These are phyloP conservation scores for Channa argus DNA, from an alignment of 2,113 vertebrate genomes.

Conservation along the genomic window DNA sequence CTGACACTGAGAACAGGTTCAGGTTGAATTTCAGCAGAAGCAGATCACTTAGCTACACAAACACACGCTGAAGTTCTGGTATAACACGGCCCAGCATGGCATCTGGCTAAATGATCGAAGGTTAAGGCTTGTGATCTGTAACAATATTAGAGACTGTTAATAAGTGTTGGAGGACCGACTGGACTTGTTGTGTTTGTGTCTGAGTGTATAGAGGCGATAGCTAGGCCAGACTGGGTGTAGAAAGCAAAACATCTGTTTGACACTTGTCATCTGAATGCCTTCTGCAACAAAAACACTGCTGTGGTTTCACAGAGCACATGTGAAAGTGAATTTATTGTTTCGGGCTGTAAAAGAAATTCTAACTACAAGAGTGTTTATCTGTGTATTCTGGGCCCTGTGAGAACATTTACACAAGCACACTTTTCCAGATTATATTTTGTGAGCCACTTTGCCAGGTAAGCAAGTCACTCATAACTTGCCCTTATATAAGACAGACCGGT, in stretches of 20 bases:
- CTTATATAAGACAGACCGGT: too few species aligned
- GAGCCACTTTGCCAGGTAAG: slow-evolving; percentile 16
- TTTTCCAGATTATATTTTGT: slow-evolving; percentile 10
- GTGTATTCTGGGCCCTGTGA: slow-evolving; percentile 14
- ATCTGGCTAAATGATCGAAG: slow-evolving; percentile 35
- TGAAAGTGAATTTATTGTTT: slow-evolving; percentile 39
- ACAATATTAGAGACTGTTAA: slow-evolving; percentile 15
- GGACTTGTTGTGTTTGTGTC: slow-evolving; percentile 46
- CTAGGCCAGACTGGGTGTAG: slow-evolving; percentile 86
- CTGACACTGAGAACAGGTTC: slow-evolving; percentile 43
- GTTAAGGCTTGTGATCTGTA: slow-evolving; percentile 8
- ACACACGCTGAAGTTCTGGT: slow-evolving; percentile 30
- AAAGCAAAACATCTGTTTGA: slow-evolving; percentile 73
- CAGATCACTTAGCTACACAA: slow-evolving; percentile 64
- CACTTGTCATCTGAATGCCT: slow-evolving; percentile 56
- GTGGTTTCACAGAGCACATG: slow-evolving; percentile 9
- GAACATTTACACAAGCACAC: slow-evolving; percentile 31
- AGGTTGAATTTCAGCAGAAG: slow-evolving; percentile 64
- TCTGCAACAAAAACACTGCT: slow-evolving; percentile 17
- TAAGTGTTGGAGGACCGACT: slow-evolving; percentile 41
- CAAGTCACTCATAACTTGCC: neutral
- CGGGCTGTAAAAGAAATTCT: slow-evolving; percentile 10
- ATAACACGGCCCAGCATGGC: slow-evolving; percentile 1
- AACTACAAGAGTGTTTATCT: slow-evolving; percentile 9
- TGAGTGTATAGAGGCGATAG: slow-evolving; percentile 77